These are phyloP conservation scores for Cryptoprocta ferox DNA, from an alignment of 2,797 vertebrate genomes.

Conservation along the genomic window DNA sequence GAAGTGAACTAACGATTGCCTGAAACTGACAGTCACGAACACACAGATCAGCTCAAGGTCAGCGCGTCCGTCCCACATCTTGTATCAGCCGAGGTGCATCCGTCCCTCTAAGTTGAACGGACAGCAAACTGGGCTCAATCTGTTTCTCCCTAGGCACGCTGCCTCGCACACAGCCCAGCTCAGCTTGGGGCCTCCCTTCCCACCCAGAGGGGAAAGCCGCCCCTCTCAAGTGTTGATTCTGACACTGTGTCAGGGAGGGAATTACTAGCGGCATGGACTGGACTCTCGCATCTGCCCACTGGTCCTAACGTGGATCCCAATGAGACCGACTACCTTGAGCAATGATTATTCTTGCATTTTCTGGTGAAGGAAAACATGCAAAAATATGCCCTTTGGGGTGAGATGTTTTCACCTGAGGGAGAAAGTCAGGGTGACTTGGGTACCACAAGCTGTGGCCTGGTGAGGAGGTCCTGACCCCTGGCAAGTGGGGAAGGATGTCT, in stretches of 20 bases:
- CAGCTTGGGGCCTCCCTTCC: neutral
- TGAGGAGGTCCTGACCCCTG: neutral
- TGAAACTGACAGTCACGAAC: accelerated
- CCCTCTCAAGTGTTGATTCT: neutral
- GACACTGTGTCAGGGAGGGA: neutral
- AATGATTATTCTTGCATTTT: neutral
- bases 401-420: neutral
- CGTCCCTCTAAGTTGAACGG: neutral
- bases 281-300: accelerated
- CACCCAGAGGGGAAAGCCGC: neutral
- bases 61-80: accelerated
- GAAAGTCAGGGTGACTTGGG: neutral
- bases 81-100: neutral
- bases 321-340: neutral
- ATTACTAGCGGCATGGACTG: neutral
- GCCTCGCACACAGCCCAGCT: neutral
- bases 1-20: neutral
- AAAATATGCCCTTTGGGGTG: neutral
- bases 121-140: neutral
- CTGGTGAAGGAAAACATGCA: neutral
- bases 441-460: neutral
- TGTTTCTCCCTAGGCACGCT: neutral
- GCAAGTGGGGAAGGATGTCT: accelerated
- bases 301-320: accelerated
- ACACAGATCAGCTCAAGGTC: neutral